These are phyloP conservation scores for Elachura formosa DNA, from an alignment of 2,113 vertebrate genomes.

Conservation along the genomic window DNA sequence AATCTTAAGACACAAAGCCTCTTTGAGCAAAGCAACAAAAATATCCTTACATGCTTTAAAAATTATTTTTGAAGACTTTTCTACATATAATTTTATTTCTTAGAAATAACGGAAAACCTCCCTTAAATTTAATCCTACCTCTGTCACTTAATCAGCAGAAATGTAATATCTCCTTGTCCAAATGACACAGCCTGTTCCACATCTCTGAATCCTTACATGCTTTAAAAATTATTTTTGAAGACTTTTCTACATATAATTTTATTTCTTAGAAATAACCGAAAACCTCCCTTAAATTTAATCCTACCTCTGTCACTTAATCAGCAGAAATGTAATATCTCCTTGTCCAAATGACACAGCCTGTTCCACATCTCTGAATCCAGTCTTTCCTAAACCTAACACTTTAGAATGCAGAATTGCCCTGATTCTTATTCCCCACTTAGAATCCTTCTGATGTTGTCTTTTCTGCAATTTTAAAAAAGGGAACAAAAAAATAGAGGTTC, in stretches of 20 bases:
- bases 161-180: background rate
- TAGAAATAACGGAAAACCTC: fast-evolving
- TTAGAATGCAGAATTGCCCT: background rate
- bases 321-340: background rate
- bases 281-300: background rate
- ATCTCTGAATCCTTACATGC: background rate
- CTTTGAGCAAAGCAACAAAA: background rate
- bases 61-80: background rate
- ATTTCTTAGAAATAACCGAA: background rate
- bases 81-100: background rate
- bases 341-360: background rate
- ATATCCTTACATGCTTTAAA: background rate
- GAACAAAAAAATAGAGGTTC: background rate
- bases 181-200: background rate
- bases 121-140: background rate
- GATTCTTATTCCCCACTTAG: background rate
- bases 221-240: background rate
- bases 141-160: background rate
- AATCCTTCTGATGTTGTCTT: background rate
- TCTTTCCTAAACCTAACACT: background rate
- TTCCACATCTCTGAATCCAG: background rate
- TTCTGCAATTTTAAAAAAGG: background rate
- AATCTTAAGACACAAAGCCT: background rate
- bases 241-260: background rate
- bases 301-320: background rate